Evolutionary conservation across 2,113 vertebrate genomes (phyloP).

Genomic region (Tenrec ecaudatus): DNA sequence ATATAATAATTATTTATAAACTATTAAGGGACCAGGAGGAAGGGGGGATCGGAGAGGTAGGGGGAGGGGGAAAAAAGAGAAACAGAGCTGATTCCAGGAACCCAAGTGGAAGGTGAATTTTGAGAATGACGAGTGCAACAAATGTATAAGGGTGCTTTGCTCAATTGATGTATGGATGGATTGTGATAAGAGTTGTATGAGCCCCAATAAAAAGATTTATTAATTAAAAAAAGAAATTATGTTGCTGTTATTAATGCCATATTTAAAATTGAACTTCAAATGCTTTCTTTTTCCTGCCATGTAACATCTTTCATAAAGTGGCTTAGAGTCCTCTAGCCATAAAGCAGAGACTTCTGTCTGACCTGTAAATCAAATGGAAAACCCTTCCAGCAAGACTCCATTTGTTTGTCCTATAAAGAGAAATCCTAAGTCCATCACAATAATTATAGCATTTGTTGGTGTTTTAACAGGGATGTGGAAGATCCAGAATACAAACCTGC

Average conservation of each 20-base stretch:
- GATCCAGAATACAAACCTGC: slow-evolving; percentile 99
- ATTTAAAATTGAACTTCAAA: slow-evolving; percentile 30
- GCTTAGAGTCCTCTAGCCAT: neutral
- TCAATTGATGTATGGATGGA: no score
- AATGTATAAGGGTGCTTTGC: no score
- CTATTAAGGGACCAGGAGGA: no score
- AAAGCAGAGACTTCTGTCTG: slow-evolving; percentile 5
- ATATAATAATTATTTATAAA: no score
- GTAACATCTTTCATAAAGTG: neutral
- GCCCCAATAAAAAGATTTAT: no score
- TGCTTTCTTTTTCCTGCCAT: neutral
- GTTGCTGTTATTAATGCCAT: neutral
- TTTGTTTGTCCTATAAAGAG: neutral
- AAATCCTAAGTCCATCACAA: slow-evolving; percentile 7
- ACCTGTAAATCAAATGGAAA: neutral
- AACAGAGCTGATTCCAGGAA: no score
- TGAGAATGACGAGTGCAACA: no score
- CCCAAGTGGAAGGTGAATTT: no score
- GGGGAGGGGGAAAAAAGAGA: no score
- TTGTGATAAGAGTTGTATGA: no score
- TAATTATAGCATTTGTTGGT: slow-evolving; percentile 72
- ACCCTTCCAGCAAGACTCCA: neutral
- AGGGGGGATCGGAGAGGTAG: no score
- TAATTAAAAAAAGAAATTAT: no score
- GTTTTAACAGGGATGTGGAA: slow-evolving; percentile 94